A percentile compares a stretch with the other conserved stretches of the same genome.
Conservation (phyloP, 30 jellyfish, hydroid and myxozoan genomes). For the Cassiopea xamachana region DNA sequence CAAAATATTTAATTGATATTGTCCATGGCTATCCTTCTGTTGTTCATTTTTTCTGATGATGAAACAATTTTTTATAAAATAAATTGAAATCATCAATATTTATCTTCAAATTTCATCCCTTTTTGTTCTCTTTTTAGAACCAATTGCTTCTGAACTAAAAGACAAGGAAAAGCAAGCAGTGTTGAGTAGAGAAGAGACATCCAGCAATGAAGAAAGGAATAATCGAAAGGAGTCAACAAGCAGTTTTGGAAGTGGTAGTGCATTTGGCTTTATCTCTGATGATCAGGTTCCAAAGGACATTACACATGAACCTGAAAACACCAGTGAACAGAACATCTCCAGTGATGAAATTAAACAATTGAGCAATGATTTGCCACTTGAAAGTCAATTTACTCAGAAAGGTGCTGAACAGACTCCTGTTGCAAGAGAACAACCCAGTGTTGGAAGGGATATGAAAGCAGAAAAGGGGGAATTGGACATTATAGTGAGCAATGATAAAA, state of each 20-base stretch:
- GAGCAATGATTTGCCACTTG: neutral
- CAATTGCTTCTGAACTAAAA: neutral
- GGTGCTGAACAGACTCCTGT: neutral
- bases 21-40: too few relatives aligned
- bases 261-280: conserved; percentile 7
- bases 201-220: neutral
- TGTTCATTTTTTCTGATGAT: too few relatives aligned
- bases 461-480: neutral
- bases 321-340: too few relatives aligned
- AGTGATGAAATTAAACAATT: neutral
- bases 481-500: neutral
- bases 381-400: neutral
- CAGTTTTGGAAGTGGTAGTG: conserved; percentile 17
- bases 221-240: conserved; percentile 1
- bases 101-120: neutral
- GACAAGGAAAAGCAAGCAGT: neutral
- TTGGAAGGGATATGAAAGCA: neutral
- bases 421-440: neutral
- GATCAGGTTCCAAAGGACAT: neutral
- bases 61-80: too few relatives aligned
- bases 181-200: neutral
- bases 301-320: neutral
- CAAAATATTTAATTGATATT: too few relatives aligned
- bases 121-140: neutral
- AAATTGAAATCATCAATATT: too few relatives aligned